A percentile compares a stretch with the other conserved stretches of the same genome.
Evolutionary conservation across 2,888 invertebrate species (phyloP).

Genomic region (Cylindroiulus punctatus): DNA sequence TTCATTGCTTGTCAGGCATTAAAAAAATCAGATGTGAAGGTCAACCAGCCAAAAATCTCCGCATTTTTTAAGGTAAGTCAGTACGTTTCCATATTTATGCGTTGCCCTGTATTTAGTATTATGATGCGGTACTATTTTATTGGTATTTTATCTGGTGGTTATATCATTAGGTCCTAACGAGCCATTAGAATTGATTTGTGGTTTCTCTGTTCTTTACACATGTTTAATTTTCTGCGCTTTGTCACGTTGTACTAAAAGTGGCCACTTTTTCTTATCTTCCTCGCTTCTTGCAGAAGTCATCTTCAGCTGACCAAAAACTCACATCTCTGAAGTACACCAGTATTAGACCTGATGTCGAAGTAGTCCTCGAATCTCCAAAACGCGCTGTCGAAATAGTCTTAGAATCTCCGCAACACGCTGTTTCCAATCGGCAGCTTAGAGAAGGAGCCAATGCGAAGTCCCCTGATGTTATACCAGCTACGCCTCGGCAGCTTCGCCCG

Average conservation of each 20-base stretch:
- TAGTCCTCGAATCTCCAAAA: background rate
- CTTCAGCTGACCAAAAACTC: background rate
- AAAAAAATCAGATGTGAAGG: background rate
- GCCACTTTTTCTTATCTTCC: background rate
- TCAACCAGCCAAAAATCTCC: background rate
- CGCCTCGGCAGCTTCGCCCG: background rate
- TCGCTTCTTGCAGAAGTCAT: background rate
- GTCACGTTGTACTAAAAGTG: background rate
- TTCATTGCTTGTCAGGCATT: background rate
- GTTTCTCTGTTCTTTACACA: no score
- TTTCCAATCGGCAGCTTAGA: background rate
- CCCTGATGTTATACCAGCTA: background rate
- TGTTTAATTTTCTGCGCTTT: background rate
- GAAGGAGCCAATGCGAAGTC: background rate
- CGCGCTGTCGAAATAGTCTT: background rate
- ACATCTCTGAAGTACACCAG: background rate
- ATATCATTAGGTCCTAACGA: no score
- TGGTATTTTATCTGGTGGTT: no score
- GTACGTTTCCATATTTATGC: background rate
- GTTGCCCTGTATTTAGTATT: no score
- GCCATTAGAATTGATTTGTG: no score
- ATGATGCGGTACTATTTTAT: background rate
- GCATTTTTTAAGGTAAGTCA: background rate
- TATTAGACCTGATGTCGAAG: background rate
- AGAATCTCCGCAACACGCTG: background rate